Evolutionary conservation across 2,797 vertebrate genomes (phyloP), one percentile per base, ranked within the genome.

Genomic region (Nothura maculosa): DNA sequence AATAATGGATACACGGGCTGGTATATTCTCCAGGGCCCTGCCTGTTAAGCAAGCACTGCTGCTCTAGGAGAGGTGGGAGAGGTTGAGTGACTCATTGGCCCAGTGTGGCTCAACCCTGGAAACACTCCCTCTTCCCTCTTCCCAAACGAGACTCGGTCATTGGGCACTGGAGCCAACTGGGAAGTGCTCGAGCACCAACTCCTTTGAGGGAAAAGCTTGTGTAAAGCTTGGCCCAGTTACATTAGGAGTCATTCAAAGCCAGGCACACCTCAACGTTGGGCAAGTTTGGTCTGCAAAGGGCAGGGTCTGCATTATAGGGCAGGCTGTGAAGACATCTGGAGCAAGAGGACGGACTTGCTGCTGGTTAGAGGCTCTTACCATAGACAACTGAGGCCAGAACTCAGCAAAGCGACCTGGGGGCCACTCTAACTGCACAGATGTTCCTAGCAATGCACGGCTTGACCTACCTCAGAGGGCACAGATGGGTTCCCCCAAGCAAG

Each of bases 11-110:
- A 61, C 81, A 40, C 3, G 92, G 58, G 25, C 55, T 89, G 34
- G 36, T 50, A 36, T 34, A 30, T 52, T 47, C 38, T 85, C 73
- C 40, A 75, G 22, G n/a, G 72, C 61, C 64, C 47, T 90, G 86
- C 66, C 62, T 82, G 38, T 78, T 85, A 75, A 89, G 43, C 66
- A 93, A 92, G 66, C 64, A 72, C 6, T 68, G 72, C 9, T 77
- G 73, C 94, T 38, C 75, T 69, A 82, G 43, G 9, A 30, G 76
- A 78, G 24, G 75, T 63, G 45, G 87, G 81, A 96, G 84, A 92
- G 92, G 75, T 24, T 81, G 45, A 72, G 34, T 92, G 76, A 94
- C 66, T 94, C 84, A 93, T 0, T 75, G 43, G 27, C 36, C 18
- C 14, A 85, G 45, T 32, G 80, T 63, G 47, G 63, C 34, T 95